Base-by-base conservation (phyloP, 2,888 invertebrate species). In the Coecobrya sp. region DNA sequence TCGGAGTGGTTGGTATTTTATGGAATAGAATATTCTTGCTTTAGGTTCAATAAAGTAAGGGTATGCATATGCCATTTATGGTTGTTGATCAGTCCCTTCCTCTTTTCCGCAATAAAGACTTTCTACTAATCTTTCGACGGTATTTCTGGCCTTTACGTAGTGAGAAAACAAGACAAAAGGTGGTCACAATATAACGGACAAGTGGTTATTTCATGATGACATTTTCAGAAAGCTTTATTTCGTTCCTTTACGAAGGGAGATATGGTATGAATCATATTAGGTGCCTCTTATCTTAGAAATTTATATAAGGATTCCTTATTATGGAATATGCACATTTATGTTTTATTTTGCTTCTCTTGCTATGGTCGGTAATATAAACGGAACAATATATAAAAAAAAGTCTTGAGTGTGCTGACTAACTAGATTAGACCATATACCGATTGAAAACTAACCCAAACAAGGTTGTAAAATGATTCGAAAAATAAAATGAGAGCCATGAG, bases 181-280 rank as follows among this genome's bases (percentile, higher is more conserved):
- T 70, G 82, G 84, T 84, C 62, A 49, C 90, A 73, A 79, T 84
- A 85, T 90, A 90, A 85, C 90, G 90, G 90, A 65, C 85, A 90
- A 90, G 90, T 62, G 90, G 90, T 86, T 85, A 90, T 85, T 84
- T 73, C 73, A 76, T 90, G 90, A 90, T 90, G 85, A 81, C 68
- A 62, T 55, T 27, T 10, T 16, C 11, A 49, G 55, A 81, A 73
- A 65, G 19, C 25, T 62, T 65, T 65, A 1, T 1, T 25, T 62
- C 7, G 36, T 4, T 36, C 3, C 36, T 49, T 11, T 10, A 42
- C 11, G 49, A 49, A 49, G 13, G 49, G 49, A n/a, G n/a, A 36
- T 36, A 36, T 36, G 36, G 7, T 36, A 36, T 36, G 36, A 36
- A 36, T 36, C n/a, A 36, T 36, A 36, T 36, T 36, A 36, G 3